These are phyloP conservation scores for Temnothorax longispinosus DNA, from an alignment of 1,140 invertebrate genomes.

Conservation along the genomic window DNA sequence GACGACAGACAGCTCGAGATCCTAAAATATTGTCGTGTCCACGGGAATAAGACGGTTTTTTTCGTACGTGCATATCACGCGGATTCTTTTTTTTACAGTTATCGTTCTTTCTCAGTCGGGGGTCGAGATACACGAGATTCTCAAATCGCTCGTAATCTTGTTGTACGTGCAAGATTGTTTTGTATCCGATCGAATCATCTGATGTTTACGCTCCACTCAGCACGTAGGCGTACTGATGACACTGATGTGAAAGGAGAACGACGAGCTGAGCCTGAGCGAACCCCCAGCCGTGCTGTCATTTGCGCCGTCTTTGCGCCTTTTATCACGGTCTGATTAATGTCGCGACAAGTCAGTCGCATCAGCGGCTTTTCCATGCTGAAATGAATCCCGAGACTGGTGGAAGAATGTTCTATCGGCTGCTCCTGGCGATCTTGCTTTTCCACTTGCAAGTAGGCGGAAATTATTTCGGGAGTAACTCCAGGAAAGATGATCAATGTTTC, in stretches of 20 bases:
- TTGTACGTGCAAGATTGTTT: conserved; percentile 2
- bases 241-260: neutral
- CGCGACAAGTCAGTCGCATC: neutral
- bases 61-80: neutral
- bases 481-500: conserved; percentile 80
- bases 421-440: conserved; percentile 60
- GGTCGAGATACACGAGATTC: neutral
- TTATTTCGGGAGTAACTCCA: conserved; percentile 79
- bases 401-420: conserved; percentile 47
- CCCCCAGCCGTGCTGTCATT: neutral
- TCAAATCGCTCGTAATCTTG: neutral
- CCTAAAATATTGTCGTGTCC: neutral
- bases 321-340: conserved; percentile 29
- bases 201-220: conserved; percentile 42
- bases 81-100: neutral
- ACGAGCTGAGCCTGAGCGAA: no score
- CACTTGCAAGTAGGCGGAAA: conserved; percentile 68
- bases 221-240: conserved; percentile 42
- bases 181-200: neutral
- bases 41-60: neutral
- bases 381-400: conserved; percentile 13
- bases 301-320: neutral
- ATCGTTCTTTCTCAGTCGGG: neutral
- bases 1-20: neutral
- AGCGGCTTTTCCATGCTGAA: conserved; percentile 1